Conservation (phyloP, 1,140 invertebrate species). For the Solen grandis region DNA sequence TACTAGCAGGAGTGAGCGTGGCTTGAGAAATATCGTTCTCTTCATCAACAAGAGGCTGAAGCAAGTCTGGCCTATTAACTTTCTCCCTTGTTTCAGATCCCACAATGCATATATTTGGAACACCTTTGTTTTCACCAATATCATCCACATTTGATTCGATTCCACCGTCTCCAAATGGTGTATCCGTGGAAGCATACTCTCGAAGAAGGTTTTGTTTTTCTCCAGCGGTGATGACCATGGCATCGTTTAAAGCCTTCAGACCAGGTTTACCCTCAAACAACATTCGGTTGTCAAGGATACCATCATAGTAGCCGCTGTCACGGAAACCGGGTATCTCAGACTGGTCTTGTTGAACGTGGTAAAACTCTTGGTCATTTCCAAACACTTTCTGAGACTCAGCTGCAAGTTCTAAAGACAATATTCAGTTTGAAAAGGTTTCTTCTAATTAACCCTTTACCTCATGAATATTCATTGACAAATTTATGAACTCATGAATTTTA, state of each 20-base stretch:
- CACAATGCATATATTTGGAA: background rate
- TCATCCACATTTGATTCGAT: background rate
- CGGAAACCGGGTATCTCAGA: slow-evolving; percentile 21
- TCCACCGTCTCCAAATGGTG: background rate
- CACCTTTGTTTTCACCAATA: background rate
- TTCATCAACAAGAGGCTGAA: background rate
- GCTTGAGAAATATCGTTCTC: background rate
- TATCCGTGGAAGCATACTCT: slow-evolving; percentile 2
- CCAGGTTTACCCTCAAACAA: slow-evolving; percentile 30
- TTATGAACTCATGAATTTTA: no score
- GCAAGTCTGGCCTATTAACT: background rate
- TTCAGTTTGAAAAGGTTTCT: no score
- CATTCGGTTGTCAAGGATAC: slow-evolving; percentile 38
- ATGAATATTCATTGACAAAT: no score
- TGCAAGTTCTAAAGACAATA: slow-evolving; percentile 25
- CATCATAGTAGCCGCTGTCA: slow-evolving; percentile 54
- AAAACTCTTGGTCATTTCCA: slow-evolving; percentile 49
- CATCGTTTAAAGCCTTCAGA: background rate
- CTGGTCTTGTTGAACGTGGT: slow-evolving; percentile 23
- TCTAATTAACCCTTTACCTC: no score
- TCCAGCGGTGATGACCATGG: slow-evolving; percentile 2
- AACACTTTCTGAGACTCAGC: slow-evolving; percentile 44
- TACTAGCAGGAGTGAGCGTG: slow-evolving; percentile 21
- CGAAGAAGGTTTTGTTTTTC: slow-evolving; percentile 16
- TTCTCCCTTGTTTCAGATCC: background rate